Conservation (phyloP, 2,113 vertebrate genomes). For the Ranitomeya imitator region DNA sequence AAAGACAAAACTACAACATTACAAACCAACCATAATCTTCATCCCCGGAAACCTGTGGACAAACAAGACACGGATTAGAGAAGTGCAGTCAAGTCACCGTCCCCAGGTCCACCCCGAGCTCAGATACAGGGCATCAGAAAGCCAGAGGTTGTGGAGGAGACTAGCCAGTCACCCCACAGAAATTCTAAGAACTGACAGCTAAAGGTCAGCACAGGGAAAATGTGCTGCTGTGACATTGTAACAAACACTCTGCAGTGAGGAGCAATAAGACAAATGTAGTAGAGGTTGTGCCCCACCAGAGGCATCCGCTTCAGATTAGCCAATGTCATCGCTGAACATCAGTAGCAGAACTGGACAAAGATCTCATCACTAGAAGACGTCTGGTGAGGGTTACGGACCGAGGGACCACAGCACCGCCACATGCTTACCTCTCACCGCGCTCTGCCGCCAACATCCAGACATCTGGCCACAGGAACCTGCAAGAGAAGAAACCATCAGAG, state of each 20-base stretch:
- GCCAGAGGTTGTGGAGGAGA: too few species aligned
- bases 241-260: too few species aligned
- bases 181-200: too few species aligned
- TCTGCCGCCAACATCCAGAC: not conserved
- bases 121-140: too few species aligned
- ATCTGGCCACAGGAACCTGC: not conserved
- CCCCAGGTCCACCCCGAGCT: too few species aligned
- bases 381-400: not conserved
- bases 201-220: too few species aligned
- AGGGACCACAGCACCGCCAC: not conserved
- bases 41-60: not conserved
- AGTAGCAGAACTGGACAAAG: slow-evolving; percentile 87
- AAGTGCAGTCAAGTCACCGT: not conserved
- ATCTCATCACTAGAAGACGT: slow-evolving; percentile 76
- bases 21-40: too few species aligned
- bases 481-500: not conserved
- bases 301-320: slow-evolving; percentile 73
- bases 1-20: not conserved
- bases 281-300: not conserved
- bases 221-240: too few species aligned
- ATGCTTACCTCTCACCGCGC: not conserved
- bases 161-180: too few species aligned
- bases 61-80: not conserved
- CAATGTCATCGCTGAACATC: slow-evolving; percentile 72
- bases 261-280: too few species aligned